phyloP scores from a whole-genome alignment of 2,113 vertebrate genomes.

The Egretta garzetta region DNA sequence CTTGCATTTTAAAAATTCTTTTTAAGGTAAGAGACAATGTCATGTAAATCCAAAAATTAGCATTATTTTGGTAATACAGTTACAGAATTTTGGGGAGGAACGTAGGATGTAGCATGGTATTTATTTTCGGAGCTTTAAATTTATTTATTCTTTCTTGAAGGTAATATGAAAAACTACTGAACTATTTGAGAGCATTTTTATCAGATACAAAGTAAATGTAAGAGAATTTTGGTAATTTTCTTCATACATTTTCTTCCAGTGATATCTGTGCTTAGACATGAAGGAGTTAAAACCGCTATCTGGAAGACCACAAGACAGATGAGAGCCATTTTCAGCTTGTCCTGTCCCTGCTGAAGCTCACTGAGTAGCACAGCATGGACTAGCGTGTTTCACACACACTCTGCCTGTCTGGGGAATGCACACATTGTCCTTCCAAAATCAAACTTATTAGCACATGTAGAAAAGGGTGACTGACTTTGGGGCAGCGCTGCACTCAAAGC shows the following conservation, averaged over 20 bases:
- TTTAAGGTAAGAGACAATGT: slow-evolving; percentile 28
- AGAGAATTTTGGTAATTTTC: background rate
- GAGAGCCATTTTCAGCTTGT: slow-evolving; percentile 84
- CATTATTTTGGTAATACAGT: background rate
- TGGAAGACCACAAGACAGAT: slow-evolving; percentile 77
- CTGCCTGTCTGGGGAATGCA: slow-evolving; percentile 83
- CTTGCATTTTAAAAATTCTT: slow-evolving; percentile 42
- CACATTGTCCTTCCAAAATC: slow-evolving; percentile 86
- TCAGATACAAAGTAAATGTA: background rate
- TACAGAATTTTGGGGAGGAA: background rate
- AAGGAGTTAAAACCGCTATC: slow-evolving; percentile 74
- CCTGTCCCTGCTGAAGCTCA: slow-evolving; percentile 81
- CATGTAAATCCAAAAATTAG: background rate
- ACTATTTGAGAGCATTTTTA: background rate
- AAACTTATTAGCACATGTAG: slow-evolving; percentile 84
- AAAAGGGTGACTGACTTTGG: slow-evolving; percentile 84
- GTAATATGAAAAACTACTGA: background rate
- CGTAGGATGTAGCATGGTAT: background rate
- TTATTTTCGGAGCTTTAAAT: background rate
- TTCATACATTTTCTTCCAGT: background rate
- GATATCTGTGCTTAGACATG: background rate
- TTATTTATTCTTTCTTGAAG: background rate
- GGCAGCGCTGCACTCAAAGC: slow-evolving; percentile 65
- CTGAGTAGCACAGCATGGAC: slow-evolving; percentile 82
- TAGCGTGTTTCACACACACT: slow-evolving; percentile 81